phyloP scores from a whole-genome alignment of 1,140 invertebrate genomes.

The Subanguina moxae region DNA sequence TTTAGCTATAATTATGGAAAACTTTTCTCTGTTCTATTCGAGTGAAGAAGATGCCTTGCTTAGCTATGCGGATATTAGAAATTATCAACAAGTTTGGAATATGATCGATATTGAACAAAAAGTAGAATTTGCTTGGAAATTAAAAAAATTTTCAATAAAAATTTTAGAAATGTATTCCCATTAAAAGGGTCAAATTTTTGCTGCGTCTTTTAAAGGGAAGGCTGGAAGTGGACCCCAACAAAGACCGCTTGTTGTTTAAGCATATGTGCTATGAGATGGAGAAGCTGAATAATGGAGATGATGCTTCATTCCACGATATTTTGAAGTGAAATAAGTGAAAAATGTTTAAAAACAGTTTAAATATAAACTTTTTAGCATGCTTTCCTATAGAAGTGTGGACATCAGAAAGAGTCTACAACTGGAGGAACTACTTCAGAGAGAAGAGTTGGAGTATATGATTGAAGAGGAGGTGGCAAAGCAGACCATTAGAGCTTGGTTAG shows the following conservation, averaged over 20 bases:
- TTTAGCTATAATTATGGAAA: constrained; percentile 99
- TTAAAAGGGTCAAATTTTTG: constrained; percentile 71
- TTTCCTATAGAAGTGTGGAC: constrained; percentile 96
- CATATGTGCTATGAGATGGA: constrained; percentile 99
- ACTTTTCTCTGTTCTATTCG: constrained; percentile 98
- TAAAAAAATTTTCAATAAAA: background rate
- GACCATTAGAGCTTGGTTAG: constrained; percentile 59
- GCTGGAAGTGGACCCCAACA: constrained; percentile 93
- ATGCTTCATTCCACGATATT: constrained; percentile 99
- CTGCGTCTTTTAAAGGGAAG: constrained; percentile 70
- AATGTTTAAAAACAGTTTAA: background rate
- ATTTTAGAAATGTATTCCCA: constrained; percentile 81
- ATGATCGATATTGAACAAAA: constrained; percentile 95
- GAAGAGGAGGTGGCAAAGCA: constrained; percentile 99
- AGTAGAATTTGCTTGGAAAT: constrained; percentile 31
- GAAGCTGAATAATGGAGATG: constrained; percentile 92
- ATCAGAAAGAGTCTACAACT: constrained; percentile 95
- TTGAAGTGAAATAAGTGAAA: constrained; percentile 72
- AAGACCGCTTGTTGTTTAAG: constrained; percentile 91
- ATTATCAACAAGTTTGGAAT: constrained; percentile 99
- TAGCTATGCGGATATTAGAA: constrained; percentile 85
- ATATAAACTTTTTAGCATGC: constrained; percentile 71
- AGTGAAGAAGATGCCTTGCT: constrained; percentile 98
- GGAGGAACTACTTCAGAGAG: constrained; percentile 90
- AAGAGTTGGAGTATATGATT: constrained; percentile 97